phyloP scores from a whole-genome alignment of 2,797 vertebrate genomes.

The Cirrhinus molitorella region DNA sequence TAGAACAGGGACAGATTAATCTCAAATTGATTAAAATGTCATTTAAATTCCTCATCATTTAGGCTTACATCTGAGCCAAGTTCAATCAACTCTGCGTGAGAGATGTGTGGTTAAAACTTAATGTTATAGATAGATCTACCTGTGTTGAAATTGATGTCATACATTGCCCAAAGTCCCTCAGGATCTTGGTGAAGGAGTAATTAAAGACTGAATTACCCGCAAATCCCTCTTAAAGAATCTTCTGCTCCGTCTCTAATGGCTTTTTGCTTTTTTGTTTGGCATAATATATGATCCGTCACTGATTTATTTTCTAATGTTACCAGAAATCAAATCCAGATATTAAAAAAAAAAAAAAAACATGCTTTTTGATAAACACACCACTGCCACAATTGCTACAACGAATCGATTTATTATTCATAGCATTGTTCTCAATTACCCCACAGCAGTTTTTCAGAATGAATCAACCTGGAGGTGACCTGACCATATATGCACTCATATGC shows the following conservation, averaged over 20 bases:
- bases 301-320: background rate
- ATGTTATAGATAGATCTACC: constrained; percentile 32
- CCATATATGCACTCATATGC: background rate
- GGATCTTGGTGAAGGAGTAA: constrained; percentile 28
- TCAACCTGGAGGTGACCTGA: background rate
- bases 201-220: constrained; percentile 21
- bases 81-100: constrained; percentile 24
- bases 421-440: background rate
- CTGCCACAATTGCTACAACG: background rate
- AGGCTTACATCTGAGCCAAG: constrained; percentile 40
- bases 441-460: background rate
- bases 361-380: background rate
- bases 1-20: constrained; percentile 53
- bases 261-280: background rate
- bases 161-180: constrained; percentile 3
- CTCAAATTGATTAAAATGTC: constrained; percentile 56
- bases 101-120: constrained; percentile 47
- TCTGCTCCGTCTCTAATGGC: background rate
- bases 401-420: constrained; percentile 23
- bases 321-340: background rate
- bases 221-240: constrained; percentile 12
- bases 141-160: constrained; percentile 38
- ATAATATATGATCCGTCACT: background rate
- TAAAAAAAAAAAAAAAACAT: background rate
- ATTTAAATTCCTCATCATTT: constrained; percentile 58